Percentiles rank a stretch among this genome's conserved stretches.
Evolutionary conservation across 2,888 invertebrate genomes (phyloP).

Genomic region (Hofmannophila pseudospretella): DNA sequence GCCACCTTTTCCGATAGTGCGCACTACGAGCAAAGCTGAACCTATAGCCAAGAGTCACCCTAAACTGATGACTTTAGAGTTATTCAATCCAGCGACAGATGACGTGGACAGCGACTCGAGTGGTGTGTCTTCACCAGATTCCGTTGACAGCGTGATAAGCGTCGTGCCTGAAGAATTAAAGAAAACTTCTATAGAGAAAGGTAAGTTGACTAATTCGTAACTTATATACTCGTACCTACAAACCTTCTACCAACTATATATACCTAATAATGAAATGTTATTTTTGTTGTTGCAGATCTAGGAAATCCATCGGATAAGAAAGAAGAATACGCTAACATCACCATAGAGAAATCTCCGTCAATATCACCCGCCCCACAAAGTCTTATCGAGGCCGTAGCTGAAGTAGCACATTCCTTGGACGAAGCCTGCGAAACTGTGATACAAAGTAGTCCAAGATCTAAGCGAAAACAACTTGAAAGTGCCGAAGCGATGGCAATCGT

Average conservation of each 20-base stretch:
- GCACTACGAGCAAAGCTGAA: conserved; percentile 79
- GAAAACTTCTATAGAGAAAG: conserved; percentile 65
- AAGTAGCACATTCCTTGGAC: conserved; percentile 81
- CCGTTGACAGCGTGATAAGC: conserved; percentile 90
- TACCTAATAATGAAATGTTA: no score
- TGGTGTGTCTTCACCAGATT: conserved; percentile 91
- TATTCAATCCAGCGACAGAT: conserved; percentile 94
- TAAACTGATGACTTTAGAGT: conserved; percentile 86
- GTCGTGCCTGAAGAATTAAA: conserved; percentile 81
- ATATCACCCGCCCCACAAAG: conserved; percentile 56
- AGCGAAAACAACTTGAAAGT: conserved; percentile 70
- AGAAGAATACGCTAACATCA: conserved; percentile 28
- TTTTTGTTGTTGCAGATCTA: conserved; percentile 45
- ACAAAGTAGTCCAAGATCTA: conserved; percentile 78
- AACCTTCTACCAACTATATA: neutral
- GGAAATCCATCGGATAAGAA: conserved; percentile 34
- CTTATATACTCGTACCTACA: neutral
- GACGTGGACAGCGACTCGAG: conserved; percentile 94
- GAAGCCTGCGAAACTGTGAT: conserved; percentile 83
- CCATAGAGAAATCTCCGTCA: conserved; percentile 34
- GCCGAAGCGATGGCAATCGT: conserved; percentile 64
- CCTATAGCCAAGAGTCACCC: conserved; percentile 83
- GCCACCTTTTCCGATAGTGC: conserved; percentile 83
- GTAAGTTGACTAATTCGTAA: conserved; percentile 27
- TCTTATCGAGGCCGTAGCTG: conserved; percentile 81